phyloP scores from a whole-genome alignment of 1,140 invertebrate species.

The Hydropsyche tenuis region DNA sequence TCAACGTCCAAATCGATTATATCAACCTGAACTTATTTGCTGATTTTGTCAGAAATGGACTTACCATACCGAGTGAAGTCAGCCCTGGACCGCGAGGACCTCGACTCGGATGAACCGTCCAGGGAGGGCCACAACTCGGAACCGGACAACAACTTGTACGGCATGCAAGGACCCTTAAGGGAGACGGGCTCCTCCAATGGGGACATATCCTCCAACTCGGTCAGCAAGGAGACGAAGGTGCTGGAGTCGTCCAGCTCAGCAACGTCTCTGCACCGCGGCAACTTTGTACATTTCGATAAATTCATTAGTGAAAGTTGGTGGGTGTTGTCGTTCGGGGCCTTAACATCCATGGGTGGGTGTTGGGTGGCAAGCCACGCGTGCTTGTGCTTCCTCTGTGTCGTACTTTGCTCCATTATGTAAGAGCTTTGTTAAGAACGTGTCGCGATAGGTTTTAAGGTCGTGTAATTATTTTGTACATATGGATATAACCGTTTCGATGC shows the following conservation, averaged over 20 bases:
- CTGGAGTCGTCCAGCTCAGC: constrained; percentile 52
- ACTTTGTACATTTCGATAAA: constrained; percentile 33
- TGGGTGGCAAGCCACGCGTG: constrained; percentile 32
- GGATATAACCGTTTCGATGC: too few species aligned
- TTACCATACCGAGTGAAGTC: constrained; percentile 57
- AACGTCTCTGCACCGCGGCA: neutral
- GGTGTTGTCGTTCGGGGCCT: too few species aligned
- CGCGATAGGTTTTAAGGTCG: too few species aligned
- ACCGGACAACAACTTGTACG: constrained; percentile 44
- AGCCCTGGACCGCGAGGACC: constrained; percentile 53
- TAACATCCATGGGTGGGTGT: neutral
- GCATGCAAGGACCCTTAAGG: constrained; percentile 58
- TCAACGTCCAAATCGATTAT: too few species aligned
- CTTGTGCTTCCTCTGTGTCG: constrained; percentile 40
- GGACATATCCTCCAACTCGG: constrained; percentile 50
- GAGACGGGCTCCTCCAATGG: constrained; percentile 53
- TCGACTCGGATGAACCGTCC: constrained; percentile 55
- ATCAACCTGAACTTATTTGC: too few species aligned
- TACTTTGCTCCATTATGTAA: too few species aligned
- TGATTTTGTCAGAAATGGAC: constrained; percentile 58
- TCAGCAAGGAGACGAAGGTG: constrained; percentile 55
- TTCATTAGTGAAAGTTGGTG: constrained; percentile 32
- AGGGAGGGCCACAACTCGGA: constrained; percentile 51
- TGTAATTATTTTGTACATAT: too few species aligned
- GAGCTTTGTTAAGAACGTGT: too few species aligned